Conservation (phyloP, 2,888 invertebrate genomes). For the Ptycholaimellus sp. region DNA sequence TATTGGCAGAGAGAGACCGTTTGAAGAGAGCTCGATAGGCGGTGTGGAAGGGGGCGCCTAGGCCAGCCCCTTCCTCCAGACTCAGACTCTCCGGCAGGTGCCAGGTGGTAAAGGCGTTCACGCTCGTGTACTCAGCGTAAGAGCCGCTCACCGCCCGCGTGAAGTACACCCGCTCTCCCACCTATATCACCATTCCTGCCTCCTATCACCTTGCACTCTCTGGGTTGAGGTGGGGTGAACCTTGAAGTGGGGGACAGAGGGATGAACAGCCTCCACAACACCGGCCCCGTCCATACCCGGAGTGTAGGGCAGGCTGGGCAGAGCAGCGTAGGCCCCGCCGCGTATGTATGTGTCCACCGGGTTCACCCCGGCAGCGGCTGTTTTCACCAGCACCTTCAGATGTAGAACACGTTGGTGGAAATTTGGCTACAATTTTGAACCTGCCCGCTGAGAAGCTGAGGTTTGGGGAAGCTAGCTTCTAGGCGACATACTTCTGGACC, state of each 20-base stretch:
- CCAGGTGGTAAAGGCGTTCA: constrained; percentile 23
- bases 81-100: constrained; percentile 22
- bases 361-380: constrained; percentile 34
- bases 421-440: constrained; percentile 4
- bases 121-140: constrained; percentile 31
- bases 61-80: constrained; percentile 34
- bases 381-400: constrained; percentile 32
- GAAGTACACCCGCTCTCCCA: constrained; percentile 21
- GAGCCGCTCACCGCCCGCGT: constrained; percentile 24
- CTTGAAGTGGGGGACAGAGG: constrained; percentile 27
- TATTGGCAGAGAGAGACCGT: neutral
- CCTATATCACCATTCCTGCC: constrained; percentile 1
- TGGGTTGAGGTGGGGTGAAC: constrained; percentile 14
- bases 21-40: constrained; percentile 34
- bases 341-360: constrained; percentile 38
- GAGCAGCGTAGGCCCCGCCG: constrained; percentile 27
- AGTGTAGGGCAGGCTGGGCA: constrained; percentile 33
- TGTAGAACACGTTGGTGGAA: neutral
- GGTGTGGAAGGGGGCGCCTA: constrained; percentile 37
- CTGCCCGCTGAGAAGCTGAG: constrained; percentile 1
- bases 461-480: too few relatives aligned
- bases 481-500: too few relatives aligned
- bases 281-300: constrained; percentile 37
- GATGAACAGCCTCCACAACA: constrained; percentile 30
- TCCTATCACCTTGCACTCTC: neutral